Base-by-base conservation (phyloP, 2,113 vertebrate genomes). In the Microtus ochrogaster region DNA sequence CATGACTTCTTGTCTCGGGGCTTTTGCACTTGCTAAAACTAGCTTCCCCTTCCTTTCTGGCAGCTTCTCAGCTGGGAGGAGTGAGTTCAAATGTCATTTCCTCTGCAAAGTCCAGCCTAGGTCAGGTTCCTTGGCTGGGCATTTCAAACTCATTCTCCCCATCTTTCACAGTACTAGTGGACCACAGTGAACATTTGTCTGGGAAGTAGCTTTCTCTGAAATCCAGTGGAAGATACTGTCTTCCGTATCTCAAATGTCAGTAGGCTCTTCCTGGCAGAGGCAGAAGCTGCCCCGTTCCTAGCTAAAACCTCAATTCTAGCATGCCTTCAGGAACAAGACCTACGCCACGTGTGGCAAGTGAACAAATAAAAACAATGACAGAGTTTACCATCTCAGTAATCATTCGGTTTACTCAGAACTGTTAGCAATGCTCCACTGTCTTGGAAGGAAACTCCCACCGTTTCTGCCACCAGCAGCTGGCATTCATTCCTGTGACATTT, bases 401-500 rank as follows among this genome's bases (percentile, higher is more conserved):
- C 85, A 55, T 9, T 72, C 17, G 8, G 72, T 89, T 89, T 76
- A 68, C 61, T 74, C 78, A n/a, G 76, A 81, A 65, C 63, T 89
- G 78, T 91, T 79, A 63, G 85, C 79, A 58, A 90, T 44, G 91
- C 49, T 83, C 89, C 55, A 17, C 41, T 41, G 89, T 68, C 92
- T 85, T 85, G 76, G 90, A 93, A 92, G 83, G 83, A 88, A 85
- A 68, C 44, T 58, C 82, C 61, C 83, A 66, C n/a, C 47, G 52
- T 58, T 70, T 63, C 44, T 61, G 58, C 65, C 61, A 52, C 91
- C 70, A 72, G 95, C 74, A 89, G 65, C 44, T 95, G 91, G 93
- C 90, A 66, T 81, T 94, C 86, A 89, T 47, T 89, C 83, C 89
- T 41, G 65, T 47, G 61, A 91, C 77, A 96, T 92, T 95, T 94